Conservation (phyloP, 2,797 vertebrate genomes). For the Gymnopithys bicolor region DNA sequence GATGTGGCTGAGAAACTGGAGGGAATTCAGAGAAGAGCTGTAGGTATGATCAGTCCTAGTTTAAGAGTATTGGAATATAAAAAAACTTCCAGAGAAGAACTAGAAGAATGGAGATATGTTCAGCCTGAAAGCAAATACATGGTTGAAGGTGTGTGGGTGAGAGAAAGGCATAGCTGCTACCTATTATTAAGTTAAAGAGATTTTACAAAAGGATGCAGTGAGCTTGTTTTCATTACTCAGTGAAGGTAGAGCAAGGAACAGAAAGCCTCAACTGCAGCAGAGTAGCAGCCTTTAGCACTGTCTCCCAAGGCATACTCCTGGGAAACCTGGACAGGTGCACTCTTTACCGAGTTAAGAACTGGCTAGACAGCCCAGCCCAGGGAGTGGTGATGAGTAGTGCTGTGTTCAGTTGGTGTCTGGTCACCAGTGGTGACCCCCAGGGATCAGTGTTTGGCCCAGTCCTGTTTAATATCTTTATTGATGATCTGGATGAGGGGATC, state of each 20-base stretch:
- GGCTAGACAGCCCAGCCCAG: background rate
- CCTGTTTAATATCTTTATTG: background rate
- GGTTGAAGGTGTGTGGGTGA: background rate
- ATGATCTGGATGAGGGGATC: background rate
- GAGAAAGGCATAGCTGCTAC: background rate
- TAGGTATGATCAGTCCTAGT: background rate
- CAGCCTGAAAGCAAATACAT: background rate
- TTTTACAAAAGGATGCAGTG: background rate
- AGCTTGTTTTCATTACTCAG: background rate
- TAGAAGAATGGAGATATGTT: accelerated
- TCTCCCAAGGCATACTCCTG: background rate
- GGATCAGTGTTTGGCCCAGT: too few relatives aligned
- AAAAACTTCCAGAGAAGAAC: background rate
- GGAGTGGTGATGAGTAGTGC: background rate
- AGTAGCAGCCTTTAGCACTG: background rate
- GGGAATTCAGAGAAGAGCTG: background rate
- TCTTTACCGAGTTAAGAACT: background rate
- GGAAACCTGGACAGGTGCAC: background rate
- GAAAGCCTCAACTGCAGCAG: background rate
- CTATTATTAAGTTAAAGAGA: background rate
- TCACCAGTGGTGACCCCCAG: background rate
- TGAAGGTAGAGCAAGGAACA: background rate
- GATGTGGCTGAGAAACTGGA: background rate
- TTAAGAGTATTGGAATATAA: background rate
- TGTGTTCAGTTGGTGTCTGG: background rate